Percentiles rank a stretch among this genome's conserved stretches.
phyloP scores from a whole-genome alignment of 2,113 vertebrate species.

The Acanthochromis polyacanthus region DNA sequence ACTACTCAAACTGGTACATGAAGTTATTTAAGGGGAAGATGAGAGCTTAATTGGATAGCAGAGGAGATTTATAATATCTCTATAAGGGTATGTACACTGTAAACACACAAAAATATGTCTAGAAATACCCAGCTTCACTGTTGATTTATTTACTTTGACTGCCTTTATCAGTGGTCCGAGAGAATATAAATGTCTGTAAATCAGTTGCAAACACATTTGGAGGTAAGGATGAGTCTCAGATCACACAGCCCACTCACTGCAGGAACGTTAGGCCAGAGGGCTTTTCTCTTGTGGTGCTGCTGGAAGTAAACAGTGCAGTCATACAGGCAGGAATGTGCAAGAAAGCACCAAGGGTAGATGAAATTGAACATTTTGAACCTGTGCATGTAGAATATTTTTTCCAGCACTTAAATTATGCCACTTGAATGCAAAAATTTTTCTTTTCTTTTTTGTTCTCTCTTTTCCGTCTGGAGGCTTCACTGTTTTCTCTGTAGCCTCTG shows the following conservation, averaged over 20 bases:
- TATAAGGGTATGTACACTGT: not conserved
- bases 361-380: not conserved
- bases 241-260: constrained; percentile 49
- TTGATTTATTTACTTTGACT: constrained; percentile 48
- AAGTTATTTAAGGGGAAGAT: constrained; percentile 33
- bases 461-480: too few relatives aligned
- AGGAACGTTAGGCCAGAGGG: constrained; percentile 34
- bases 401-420: not conserved
- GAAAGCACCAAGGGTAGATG: constrained; percentile 1
- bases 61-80: not conserved
- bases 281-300: constrained; percentile 18
- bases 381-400: too few relatives aligned
- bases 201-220: constrained; percentile 26
- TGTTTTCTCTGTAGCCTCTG: too few relatives aligned
- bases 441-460: too few relatives aligned
- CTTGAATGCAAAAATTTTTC: too few relatives aligned
- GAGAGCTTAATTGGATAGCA: constrained; percentile 27
- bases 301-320: constrained; percentile 31
- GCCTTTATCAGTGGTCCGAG: constrained; percentile 5
- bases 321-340: not conserved
- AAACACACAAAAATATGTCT: constrained; percentile 5
- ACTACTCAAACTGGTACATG: constrained; percentile 23
- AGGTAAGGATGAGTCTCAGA: constrained; percentile 16
- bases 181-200: constrained; percentile 20
- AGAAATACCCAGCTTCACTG: not conserved